Percentiles rank a stretch among this genome's conserved stretches.
Conservation (phyloP, 2,113 vertebrate species). For the Alligator sinensis region DNA sequence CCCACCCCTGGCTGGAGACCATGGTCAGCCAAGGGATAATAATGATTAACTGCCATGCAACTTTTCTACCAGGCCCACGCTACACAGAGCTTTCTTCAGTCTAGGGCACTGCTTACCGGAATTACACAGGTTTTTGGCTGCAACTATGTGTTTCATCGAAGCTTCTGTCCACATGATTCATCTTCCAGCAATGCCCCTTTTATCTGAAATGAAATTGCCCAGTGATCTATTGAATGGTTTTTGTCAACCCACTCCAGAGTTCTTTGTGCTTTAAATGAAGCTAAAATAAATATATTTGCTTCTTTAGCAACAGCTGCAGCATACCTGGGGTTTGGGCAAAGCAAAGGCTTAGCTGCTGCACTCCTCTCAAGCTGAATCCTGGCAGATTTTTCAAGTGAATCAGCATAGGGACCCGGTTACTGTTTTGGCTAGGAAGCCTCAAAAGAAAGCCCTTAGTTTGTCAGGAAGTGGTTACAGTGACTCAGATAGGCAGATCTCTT, state of each 20-base stretch:
- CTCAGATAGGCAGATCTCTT: not conserved
- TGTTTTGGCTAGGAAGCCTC: not conserved
- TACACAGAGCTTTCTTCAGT: not conserved
- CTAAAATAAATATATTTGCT: not conserved
- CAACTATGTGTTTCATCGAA: not conserved
- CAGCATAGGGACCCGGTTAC: rapidly evolving
- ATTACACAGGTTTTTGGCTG: not conserved
- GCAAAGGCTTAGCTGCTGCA: not conserved
- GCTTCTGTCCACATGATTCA: not conserved
- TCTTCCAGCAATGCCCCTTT: not conserved
- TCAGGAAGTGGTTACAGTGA: not conserved
- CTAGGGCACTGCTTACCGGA: not conserved
- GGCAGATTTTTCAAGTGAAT: not conserved
- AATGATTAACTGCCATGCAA: not conserved
- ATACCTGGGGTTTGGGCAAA: not conserved
- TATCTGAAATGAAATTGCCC: not conserved
- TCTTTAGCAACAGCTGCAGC: not conserved
- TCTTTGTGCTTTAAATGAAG: not conserved
- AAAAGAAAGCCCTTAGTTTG: no score
- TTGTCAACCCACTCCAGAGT: not conserved
- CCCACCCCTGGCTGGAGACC: no score
- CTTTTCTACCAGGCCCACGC: not conserved
- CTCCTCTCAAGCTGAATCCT: rapidly evolving
- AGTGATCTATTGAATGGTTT: not conserved
- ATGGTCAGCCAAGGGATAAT: not conserved